A percentile compares a stretch with the other conserved stretches of the same genome.
These are phyloP conservation scores for Cephus pulcher DNA, from an alignment of 2,888 invertebrate species.

Conservation along the genomic window DNA sequence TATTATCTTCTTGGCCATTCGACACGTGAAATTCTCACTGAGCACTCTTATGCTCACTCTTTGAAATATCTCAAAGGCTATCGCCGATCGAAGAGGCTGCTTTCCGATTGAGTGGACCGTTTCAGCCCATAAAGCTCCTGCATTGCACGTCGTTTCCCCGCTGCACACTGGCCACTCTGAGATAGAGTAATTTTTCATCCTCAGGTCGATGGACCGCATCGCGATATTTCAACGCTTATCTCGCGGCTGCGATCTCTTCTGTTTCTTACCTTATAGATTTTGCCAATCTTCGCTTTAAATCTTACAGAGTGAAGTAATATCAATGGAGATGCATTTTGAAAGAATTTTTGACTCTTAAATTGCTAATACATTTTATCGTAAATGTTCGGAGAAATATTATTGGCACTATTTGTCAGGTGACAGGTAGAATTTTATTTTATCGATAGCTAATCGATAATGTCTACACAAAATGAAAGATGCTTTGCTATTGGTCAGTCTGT, in stretches of 20 bases:
- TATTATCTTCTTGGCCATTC: neutral
- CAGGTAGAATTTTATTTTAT: neutral
- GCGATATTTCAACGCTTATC: slow-evolving; percentile 40
- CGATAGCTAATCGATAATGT: neutral
- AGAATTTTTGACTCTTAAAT: neutral
- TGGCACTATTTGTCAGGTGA: neutral
- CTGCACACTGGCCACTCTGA: slow-evolving; percentile 15
- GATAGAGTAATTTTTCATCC: slow-evolving; percentile 46
- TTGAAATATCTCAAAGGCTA: slow-evolving; percentile 18
- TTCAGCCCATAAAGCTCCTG: slow-evolving; percentile 40
- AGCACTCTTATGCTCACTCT: neutral
- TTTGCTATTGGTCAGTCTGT: neutral
- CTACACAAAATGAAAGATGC: neutral
- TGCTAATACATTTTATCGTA: neutral
- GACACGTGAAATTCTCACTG: neutral
- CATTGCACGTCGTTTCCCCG: slow-evolving; percentile 13
- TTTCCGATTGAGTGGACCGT: slow-evolving; percentile 42
- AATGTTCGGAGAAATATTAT: neutral
- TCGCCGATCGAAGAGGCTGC: slow-evolving; percentile 26
- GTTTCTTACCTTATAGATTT: slow-evolving; percentile 13
- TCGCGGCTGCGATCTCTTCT: slow-evolving; percentile 25
- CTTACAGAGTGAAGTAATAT: neutral
- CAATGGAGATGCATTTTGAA: neutral
- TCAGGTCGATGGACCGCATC: slow-evolving; percentile 38
- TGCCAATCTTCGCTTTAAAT: neutral